Evolutionary conservation across 2,113 vertebrate genomes (phyloP).

Genomic region (Saguinus midas): DNA sequence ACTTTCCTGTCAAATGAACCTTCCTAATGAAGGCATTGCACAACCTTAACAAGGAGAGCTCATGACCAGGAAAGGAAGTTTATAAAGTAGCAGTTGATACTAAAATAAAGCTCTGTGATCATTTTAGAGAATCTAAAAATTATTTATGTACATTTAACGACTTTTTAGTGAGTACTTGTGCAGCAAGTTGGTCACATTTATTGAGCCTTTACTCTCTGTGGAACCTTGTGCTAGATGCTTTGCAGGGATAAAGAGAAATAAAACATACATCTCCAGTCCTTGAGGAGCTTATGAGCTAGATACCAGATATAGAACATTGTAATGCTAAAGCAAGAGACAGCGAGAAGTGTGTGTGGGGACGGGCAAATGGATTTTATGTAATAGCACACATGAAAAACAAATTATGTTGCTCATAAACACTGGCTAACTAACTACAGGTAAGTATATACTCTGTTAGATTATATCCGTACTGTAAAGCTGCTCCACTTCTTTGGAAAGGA

Average conservation of each 20-base stretch:
- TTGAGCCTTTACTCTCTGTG: neutral
- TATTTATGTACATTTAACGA: neutral
- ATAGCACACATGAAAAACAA: neutral
- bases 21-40: neutral
- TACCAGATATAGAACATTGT: neutral
- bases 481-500: neutral
- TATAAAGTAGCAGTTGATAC: neutral
- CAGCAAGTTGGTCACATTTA: neutral
- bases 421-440: neutral
- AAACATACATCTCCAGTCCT: neutral
- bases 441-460: neutral
- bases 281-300: neutral
- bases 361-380: neutral
- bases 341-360: neutral
- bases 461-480: neutral
- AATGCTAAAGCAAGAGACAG: neutral
- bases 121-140: neutral
- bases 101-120: neutral
- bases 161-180: neutral
- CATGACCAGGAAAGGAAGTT: neutral
- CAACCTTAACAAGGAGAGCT: neutral
- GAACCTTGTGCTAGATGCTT: neutral
- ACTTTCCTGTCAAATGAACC: conserved; percentile 5
- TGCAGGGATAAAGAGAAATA: conserved; percentile 6
- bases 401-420: neutral